These are phyloP conservation scores for Enteromius unitaeniatus DNA, from an alignment of 2,797 vertebrate genomes.

Conservation along the genomic window DNA sequence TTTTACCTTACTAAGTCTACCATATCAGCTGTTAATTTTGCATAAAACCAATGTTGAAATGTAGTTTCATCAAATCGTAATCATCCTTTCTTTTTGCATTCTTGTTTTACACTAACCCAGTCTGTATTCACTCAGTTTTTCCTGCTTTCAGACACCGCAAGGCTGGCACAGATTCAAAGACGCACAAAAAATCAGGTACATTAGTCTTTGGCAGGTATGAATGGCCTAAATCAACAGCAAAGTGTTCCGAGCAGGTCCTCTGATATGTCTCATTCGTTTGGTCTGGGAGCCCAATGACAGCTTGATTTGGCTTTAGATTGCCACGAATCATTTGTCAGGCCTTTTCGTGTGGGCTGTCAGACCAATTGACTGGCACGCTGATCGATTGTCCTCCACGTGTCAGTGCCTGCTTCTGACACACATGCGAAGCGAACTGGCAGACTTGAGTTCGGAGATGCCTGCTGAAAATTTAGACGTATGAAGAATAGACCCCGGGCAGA, in stretches of 20 bases:
- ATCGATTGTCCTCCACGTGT: constrained; percentile 73
- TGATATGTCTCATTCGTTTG: constrained; percentile 59
- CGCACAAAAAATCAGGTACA: constrained; percentile 50
- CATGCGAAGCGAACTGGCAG: constrained; percentile 61
- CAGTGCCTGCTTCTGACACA: constrained; percentile 71
- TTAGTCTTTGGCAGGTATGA: constrained; percentile 68
- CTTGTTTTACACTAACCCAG: constrained; percentile 62
- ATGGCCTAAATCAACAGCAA: constrained; percentile 63
- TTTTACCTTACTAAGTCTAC: background rate
- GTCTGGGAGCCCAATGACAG: constrained; percentile 55
- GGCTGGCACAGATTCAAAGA: constrained; percentile 64
- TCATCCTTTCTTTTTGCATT: constrained; percentile 56
- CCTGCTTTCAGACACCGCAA: constrained; percentile 44
- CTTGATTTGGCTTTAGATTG: constrained; percentile 64
- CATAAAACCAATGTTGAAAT: background rate
- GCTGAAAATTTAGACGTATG: constrained; percentile 50
- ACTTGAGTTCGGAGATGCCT: constrained; percentile 58
- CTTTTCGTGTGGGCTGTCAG: constrained; percentile 68
- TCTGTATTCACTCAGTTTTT: constrained; percentile 52
- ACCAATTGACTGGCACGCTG: constrained; percentile 65
- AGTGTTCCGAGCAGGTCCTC: constrained; percentile 60
- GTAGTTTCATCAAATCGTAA: background rate
- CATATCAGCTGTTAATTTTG: background rate
- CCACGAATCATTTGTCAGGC: constrained; percentile 66
- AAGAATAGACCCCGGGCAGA: constrained; percentile 39